Conservation (phyloP, 2,888 invertebrate genomes). For the Cephus nigrinus region DNA sequence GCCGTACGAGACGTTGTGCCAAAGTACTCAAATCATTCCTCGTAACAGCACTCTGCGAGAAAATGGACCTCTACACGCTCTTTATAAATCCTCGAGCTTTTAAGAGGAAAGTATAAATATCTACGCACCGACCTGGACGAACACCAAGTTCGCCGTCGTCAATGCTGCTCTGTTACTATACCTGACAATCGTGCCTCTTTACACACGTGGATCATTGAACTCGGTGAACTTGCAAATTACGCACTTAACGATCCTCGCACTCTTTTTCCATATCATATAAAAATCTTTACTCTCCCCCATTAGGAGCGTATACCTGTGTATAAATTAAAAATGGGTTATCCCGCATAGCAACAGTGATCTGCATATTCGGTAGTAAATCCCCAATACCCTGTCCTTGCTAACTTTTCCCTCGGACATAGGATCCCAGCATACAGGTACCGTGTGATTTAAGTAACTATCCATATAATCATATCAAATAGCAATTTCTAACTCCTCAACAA, state of each 20-base stretch:
- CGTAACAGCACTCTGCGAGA: neutral
- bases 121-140: neutral
- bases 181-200: neutral
- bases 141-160: too few species aligned
- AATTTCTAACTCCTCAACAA: neutral
- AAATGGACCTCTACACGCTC: neutral
- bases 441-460: neutral
- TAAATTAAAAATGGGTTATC: neutral
- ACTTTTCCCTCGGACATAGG: neutral
- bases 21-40: neutral
- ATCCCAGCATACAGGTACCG: neutral
- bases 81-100: neutral
- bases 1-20: neutral
- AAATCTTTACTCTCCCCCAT: neutral
- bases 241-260: too few species aligned
- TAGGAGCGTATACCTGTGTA: neutral
- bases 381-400: neutral
- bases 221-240: too few species aligned
- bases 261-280: too few species aligned
- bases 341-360: neutral
- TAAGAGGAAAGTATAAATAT: neutral
- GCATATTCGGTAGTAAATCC: neutral
- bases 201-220: too few species aligned
- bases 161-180: too few species aligned
- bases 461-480: neutral